A percentile compares a stretch with the other conserved stretches of the same genome.
phyloP scores from a whole-genome alignment of 2,888 invertebrate species.

The Apamea epomidion region DNA sequence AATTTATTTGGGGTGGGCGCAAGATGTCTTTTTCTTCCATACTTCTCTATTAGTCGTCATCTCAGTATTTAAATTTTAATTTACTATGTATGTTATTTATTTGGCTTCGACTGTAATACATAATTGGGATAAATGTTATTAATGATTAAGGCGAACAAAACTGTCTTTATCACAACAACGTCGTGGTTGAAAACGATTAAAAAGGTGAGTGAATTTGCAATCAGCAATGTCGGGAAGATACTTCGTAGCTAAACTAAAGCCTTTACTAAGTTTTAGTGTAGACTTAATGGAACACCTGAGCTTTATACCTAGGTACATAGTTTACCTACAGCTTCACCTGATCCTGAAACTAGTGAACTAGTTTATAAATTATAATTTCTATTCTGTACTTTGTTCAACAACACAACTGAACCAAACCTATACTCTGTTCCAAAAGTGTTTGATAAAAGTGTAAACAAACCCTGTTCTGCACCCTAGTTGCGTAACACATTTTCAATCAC shows the following conservation, averaged over 20 bases:
- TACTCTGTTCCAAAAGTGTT: too few relatives aligned
- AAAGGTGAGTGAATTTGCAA: neutral
- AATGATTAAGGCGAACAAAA: neutral
- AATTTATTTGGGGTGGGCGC: too few relatives aligned
- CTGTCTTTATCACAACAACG: neutral
- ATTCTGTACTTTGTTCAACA: neutral
- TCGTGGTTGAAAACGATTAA: neutral
- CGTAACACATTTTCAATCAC: too few relatives aligned
- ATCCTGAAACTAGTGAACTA: constrained; percentile 25
- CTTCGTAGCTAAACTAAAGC: constrained; percentile 43
- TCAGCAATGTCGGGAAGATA: neutral
- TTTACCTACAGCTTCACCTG: constrained; percentile 23
- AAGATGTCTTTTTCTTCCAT: too few relatives aligned
- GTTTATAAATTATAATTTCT: neutral
- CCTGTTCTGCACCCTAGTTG: too few relatives aligned
- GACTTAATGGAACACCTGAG: constrained; percentile 47
- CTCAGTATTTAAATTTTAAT: too few relatives aligned
- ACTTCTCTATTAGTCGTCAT: too few relatives aligned
- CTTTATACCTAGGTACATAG: constrained; percentile 10
- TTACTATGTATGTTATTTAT: too few relatives aligned
- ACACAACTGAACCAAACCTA: too few relatives aligned
- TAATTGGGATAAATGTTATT: neutral
- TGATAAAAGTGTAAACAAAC: too few relatives aligned
- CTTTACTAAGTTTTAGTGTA: constrained; percentile 33
- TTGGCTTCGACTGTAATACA: neutral